Conservation (phyloP, 2,888 invertebrate genomes). For the Blera fallax region DNA sequence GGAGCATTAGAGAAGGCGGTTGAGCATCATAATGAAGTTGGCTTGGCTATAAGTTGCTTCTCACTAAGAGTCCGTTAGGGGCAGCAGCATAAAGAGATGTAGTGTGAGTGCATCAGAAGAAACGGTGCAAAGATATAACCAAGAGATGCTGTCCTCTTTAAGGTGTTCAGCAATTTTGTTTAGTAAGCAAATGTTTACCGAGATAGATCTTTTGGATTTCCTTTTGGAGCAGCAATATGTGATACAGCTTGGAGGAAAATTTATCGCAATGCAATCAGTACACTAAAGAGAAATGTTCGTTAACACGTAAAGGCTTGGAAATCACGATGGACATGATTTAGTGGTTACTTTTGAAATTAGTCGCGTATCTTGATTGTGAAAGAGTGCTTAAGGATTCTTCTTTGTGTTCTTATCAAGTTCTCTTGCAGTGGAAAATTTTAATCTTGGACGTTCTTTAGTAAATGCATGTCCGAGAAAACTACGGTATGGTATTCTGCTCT, state of each 20-base stretch:
- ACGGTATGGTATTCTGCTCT: no score
- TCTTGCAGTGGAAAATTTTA: no score
- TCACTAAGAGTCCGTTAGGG: background rate
- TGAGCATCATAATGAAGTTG: slow-evolving; percentile 56
- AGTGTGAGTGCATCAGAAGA: background rate
- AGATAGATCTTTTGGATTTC: slow-evolving; percentile 50
- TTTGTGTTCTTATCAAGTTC: no score
- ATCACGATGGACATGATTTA: background rate
- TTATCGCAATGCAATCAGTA: slow-evolving; percentile 65
- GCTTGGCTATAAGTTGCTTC: slow-evolving; percentile 33
- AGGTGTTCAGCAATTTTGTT: slow-evolving; percentile 58
- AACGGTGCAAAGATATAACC: background rate
- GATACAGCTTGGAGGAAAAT: background rate
- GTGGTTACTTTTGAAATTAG: background rate
- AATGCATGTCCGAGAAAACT: no score
- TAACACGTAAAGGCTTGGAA: background rate
- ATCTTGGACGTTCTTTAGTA: no score
- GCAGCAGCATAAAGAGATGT: background rate
- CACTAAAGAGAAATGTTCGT: slow-evolving; percentile 11
- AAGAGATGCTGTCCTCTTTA: slow-evolving; percentile 3
- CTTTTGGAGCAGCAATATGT: slow-evolving; percentile 4
- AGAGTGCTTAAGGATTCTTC: no score
- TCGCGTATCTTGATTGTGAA: background rate
- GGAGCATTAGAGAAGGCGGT: slow-evolving; percentile 48
- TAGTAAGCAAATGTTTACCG: slow-evolving; percentile 69